These are phyloP conservation scores for Chionodraco myersi DNA, from an alignment of 2,113 vertebrate species.

Conservation along the genomic window DNA sequence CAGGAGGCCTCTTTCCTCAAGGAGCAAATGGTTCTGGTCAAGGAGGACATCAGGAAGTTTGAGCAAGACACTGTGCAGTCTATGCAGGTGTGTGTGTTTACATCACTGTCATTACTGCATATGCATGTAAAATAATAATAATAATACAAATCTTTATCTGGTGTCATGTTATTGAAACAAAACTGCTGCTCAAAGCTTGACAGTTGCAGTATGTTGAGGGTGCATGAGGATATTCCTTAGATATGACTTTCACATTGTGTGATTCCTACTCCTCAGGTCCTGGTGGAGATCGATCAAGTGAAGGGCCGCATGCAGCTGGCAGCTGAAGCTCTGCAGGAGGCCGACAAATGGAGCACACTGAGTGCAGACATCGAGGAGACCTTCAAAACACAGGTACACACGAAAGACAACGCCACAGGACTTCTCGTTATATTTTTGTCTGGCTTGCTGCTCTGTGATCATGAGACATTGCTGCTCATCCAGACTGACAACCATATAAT, in stretches of 20 bases:
- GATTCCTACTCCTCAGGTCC: constrained; percentile 81
- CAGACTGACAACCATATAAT: not conserved
- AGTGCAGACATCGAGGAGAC: constrained; percentile 99
- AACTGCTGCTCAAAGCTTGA: not conserved
- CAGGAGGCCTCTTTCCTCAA: constrained; percentile 96
- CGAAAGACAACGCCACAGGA: not conserved
- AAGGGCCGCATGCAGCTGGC: constrained; percentile 98
- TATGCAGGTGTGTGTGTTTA: constrained; percentile 91
- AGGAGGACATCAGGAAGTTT: constrained; percentile 96
- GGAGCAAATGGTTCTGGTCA: constrained; percentile 97
- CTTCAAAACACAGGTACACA: constrained; percentile 94
- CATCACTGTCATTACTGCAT: not conserved
- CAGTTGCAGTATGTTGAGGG: too few relatives aligned
- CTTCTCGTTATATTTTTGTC: not conserved
- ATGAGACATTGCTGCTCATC: not conserved
- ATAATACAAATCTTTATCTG: too few relatives aligned
- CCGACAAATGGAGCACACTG: constrained; percentile 97
- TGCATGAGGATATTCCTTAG: not conserved
- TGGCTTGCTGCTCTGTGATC: not conserved
- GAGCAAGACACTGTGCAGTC: constrained; percentile 97
- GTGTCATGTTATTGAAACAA: not conserved
- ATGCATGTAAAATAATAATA: too few relatives aligned
- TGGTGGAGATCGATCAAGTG: constrained; percentile 95
- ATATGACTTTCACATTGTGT: not conserved
- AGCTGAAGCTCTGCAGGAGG: constrained; percentile 94